Percentiles rank a stretch among this genome's conserved stretches.
These are phyloP conservation scores for Galbula dea DNA, from an alignment of 2,113 vertebrate species.

Conservation along the genomic window DNA sequence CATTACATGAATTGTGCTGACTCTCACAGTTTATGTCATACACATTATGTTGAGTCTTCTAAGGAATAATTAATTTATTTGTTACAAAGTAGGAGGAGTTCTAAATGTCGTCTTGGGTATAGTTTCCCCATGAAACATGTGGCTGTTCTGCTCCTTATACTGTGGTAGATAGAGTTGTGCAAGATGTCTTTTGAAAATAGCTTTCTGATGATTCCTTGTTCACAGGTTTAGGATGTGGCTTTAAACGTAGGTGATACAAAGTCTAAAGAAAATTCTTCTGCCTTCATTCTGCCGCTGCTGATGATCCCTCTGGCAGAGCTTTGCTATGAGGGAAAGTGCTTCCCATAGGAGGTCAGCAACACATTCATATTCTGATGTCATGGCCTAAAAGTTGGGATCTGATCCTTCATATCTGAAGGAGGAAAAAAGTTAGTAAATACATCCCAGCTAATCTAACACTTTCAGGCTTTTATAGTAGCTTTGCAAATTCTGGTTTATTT, in stretches of 20 bases:
- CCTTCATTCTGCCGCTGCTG: background rate
- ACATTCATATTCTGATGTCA: background rate
- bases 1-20: background rate
- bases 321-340: background rate
- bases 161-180: background rate
- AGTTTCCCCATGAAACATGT: background rate
- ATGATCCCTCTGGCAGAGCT: background rate
- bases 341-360: background rate
- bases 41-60: background rate
- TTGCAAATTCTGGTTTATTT: constrained; percentile 6
- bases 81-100: background rate
- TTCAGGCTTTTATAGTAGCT: background rate
- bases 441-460: background rate
- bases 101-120: background rate
- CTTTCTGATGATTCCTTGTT: background rate
- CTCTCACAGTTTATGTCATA: background rate
- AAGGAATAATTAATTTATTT: background rate
- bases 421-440: background rate
- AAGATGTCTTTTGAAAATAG: background rate
- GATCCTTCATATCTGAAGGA: background rate
- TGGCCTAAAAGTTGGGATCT: background rate
- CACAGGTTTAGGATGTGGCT: background rate
- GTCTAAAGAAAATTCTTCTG: background rate
- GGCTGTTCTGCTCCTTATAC: background rate
- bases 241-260: background rate